Base-by-base conservation (phyloP, 1,140 invertebrate genomes). In the Temnothorax longispinosus region DNA sequence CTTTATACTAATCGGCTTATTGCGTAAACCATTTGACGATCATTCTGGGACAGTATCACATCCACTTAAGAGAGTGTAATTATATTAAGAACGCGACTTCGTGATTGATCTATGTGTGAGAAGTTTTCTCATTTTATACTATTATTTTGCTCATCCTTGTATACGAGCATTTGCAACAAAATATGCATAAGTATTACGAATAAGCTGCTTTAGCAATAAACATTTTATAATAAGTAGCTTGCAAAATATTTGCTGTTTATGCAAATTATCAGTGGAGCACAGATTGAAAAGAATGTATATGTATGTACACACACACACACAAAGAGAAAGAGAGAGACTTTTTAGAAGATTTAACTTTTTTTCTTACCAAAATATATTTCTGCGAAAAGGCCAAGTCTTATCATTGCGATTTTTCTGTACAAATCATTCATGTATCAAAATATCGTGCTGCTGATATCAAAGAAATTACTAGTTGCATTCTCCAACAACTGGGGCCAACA, bases 1-100 rank as follows among this genome's bases (percentile, higher is more conserved):
- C 4, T 47, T 32, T 64, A n/a, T 5, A 52, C 11, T 78, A 78
- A 78, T 78, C 58, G 18, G 58, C 44, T 78, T 78, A 78, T 41
- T 65, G 58, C 32, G 18, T 78, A 47, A 78, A 1, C 44, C 27
- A 64, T 41, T 78, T 78, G 11, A 44, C 6, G 35, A 52, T 64
- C 27, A 65, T 65, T 50, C 32, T 32, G 18, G 11, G 10, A 44
- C 3, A 41, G 52, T 32, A 13, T 64, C 41, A 41, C 7, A 41
- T 58, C 11, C 8, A 76, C 38, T 60, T 32, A 76, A 2, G 13
- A 44, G 15, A 27, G 15, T 56, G 35, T 76, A 76, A 76, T 58
- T 76, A 58, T 76, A 76, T 58, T 58, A 58, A 75, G 13, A 58
- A 71, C 27, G 15, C 44, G 67, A 50, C 13, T 62, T 62, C 13